Base-by-base conservation (phyloP, 2,888 invertebrate genomes). In the Dascillus cervinus region DNA sequence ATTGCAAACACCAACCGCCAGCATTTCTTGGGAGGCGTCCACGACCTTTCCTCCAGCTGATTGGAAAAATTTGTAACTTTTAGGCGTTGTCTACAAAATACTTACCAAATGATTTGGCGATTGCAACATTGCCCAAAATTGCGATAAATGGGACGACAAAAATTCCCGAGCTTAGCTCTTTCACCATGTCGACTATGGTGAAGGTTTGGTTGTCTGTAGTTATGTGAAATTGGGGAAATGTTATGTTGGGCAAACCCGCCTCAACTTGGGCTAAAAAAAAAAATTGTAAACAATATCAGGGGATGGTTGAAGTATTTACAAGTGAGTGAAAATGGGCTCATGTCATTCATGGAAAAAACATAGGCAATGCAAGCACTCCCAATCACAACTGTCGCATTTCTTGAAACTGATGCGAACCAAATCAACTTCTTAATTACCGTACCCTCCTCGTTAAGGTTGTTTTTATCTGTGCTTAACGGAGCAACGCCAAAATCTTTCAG, bases 41-140 rank as follows among this genome's bases (percentile, higher is more conserved):
- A 88, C 65, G 13, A 71, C 69, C 54, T 71, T 72, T n/a, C 79
- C 80, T 50, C 69, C 69, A n/a, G 77, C 80, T 81, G n/a, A n/a
- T n/a, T n/a, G n/a, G n/a, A n/a, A n/a, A n/a, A n/a, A n/a, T n/a
- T n/a, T n/a, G n/a, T 62, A 33, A 55, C 37, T 20, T 3, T n/a
- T n/a, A n/a, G n/a, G n/a, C n/a, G n/a, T n/a, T n/a, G n/a, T n/a
- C n/a, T n/a, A 3, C 23, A 4, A 23, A 19, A 24, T 26, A 70
- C 76, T 75, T 67, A 85, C 86, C 75, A 61, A 87, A 87, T 32
- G 84, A 79, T 64, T 86, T 87, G n/a, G 84, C 85, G 41, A 88
- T 86, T 2, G 87, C 86, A 21, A 87, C 78, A 46, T 84, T 82
- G 28, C 82, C 82, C 25, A 88, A 72, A 32, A 87, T 75, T 1